Base-by-base conservation (phyloP, 2,113 vertebrate species). In the Hyperoodon ampullatus region DNA sequence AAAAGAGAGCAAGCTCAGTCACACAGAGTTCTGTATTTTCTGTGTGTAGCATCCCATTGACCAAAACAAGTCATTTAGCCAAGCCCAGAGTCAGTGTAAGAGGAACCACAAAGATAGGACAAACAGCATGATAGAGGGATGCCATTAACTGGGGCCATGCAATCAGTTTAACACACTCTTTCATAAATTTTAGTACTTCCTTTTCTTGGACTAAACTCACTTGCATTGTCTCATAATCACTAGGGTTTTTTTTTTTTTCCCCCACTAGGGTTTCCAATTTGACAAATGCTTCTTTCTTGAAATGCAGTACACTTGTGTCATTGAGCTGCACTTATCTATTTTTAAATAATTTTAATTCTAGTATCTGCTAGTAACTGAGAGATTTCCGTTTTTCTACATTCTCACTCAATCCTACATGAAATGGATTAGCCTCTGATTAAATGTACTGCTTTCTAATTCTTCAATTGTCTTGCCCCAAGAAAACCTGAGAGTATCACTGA, bases 291-390 rank as follows among this genome's bases (percentile, higher is more conserved):
- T 85, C 33, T 89, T 85, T 94, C 47, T 77, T 82, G 33, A 84
- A 90, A 68, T 44, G 4, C 30, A 72, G 12, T 74, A 60, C 33
- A 26, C 44, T 84, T 71, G 23, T 65, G 63, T 39, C 80, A 77
- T 8, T 63, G 61, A 74, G 12, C 81, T 55, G 72, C 13, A 47
- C 55, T 19, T 58, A 87, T 26, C 30, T 85, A 65, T 74, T 88
- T 95, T 82, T 18, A 88, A 96, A 90, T 87, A 50, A 93, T 83
- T 95, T 78, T 83, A 88, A 87, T 87, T 87, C 24, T 28, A 90
- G 7, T 63, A 42, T 88, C 47, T 44, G 21, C 39, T 23, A 80
- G 30, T 96, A 83, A 60, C 53, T 74, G 55, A 82, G 35, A 80
- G 8, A 71, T 83, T 96, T 90, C 18, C 18, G 30, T 58, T 93